Base-by-base conservation (phyloP, 2,888 invertebrate genomes). In the Spodoptera exigua region DNA sequence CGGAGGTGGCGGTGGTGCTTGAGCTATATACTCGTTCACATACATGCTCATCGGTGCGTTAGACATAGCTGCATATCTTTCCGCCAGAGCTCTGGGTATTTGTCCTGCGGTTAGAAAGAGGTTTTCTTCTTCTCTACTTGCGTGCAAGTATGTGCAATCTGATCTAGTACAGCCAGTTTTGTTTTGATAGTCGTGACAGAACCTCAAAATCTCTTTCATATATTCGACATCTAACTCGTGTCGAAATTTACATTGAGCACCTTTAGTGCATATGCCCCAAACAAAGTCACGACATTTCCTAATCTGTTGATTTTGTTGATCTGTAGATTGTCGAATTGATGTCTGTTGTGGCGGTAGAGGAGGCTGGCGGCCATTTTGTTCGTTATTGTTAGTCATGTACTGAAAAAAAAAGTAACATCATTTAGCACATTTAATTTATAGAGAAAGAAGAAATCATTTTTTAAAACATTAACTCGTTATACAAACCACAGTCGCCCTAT, bases 151-250 rank as follows among this genome's bases (percentile, higher is more conserved):
- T 0, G 85, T 87, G 60, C 93, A 93, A 49, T 86, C 85, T 27
- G 85, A 82, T 39, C 91, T 77, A 1, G 64, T 76, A 57, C 93
- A 93, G 3, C 88, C 89, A 9, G 84, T 76, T 45, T 84, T 81
- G 58, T 93, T 93, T 74, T 93, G 93, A 65, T 80, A 88, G 57
- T 93, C 89, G 75, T 91, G 91, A 51, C 93, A 93, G 61, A 93
- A 93, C 52, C 84, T 86, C 2, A 93, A 65, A 11, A 87, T 88
- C 1, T 80, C 78, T 81, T 86, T 88, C 90, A 93, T 90, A 27
- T 81, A 84, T 5, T 89, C 85, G 9, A 85, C 75, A n/a, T 89
- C 85, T 14, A 90, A 72, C 27, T 88, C 87, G 54, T 92, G 92
- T 0, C 85, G 78, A 65, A 83, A 90, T 70, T 58, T 89, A 67